A percentile compares a stretch with the other conserved stretches of the same genome.
These are phyloP conservation scores for Caenorhabditis briggsae DNA, from an alignment of 1,140 invertebrate genomes.

Conservation along the genomic window DNA sequence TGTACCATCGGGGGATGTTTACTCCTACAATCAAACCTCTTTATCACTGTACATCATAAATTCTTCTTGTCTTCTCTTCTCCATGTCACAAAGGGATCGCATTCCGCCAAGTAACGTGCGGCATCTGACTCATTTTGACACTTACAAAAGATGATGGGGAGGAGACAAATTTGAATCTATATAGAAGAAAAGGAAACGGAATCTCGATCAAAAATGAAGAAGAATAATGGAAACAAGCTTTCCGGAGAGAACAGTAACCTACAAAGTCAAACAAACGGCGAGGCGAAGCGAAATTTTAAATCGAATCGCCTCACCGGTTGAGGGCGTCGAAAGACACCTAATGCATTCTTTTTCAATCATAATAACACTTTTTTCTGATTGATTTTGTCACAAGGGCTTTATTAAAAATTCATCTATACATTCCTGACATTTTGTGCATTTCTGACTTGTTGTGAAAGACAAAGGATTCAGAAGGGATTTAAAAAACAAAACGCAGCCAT, in stretches of 20 bases:
- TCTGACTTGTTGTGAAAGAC: conserved; percentile 6
- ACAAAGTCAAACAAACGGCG: conserved; percentile 41
- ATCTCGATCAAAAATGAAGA: conserved; percentile 1
- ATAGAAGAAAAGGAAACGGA: not conserved
- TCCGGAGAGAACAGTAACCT: conserved; percentile 38
- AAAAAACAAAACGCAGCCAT: conserved; percentile 7
- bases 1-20: not conserved
- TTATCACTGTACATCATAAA: conserved; percentile 27
- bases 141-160: not conserved
- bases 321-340: conserved; percentile 1
- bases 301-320: conserved; percentile 29
- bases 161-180: not conserved
- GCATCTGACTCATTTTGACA: conserved; percentile 42
- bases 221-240: not conserved
- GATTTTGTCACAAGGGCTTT: not conserved
- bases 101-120: conserved; percentile 25
- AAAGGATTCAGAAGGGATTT: conserved; percentile 21
- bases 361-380: conserved; percentile 12
- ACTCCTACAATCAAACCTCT: not conserved
- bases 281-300: conserved; percentile 10
- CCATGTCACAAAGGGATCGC: conserved; percentile 31
- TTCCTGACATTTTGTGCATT: not conserved
- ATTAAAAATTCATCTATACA: not conserved
- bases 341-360: conserved; percentile 24
- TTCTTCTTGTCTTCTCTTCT: not conserved